These are phyloP conservation scores for Echinarachnius parma DNA, from an alignment of 53 echinoderm and acorn worm genomes.

Conservation along the genomic window DNA sequence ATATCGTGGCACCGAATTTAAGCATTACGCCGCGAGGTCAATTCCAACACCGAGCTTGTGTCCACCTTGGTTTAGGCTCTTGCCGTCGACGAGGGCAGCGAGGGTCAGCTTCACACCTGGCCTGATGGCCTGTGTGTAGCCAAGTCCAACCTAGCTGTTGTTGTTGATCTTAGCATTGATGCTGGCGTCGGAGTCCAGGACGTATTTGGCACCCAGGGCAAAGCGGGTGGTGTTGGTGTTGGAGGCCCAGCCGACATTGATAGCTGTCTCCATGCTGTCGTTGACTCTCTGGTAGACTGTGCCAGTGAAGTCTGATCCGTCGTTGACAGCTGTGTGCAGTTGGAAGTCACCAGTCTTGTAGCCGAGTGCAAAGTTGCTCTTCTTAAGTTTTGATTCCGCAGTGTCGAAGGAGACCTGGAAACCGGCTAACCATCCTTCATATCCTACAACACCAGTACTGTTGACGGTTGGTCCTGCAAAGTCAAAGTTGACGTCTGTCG, in stretches of 20 bases:
- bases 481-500: slow-evolving; percentile 94
- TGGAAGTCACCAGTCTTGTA: slow-evolving; percentile 99
- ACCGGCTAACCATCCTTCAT: slow-evolving; percentile 99
- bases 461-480: slow-evolving; percentile 97
- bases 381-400: slow-evolving; percentile 93
- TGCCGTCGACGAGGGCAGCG: slow-evolving; percentile 94
- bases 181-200: slow-evolving; percentile 85
- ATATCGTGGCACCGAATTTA: too few relatives aligned
- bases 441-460: slow-evolving; percentile 92
- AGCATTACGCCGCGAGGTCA: slow-evolving; percentile 87
- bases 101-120: slow-evolving; percentile 94
- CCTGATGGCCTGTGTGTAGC: slow-evolving; percentile 93
- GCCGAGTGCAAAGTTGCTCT: slow-evolving; percentile 95
- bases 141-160: slow-evolving; percentile 95
- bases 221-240: slow-evolving; percentile 94
- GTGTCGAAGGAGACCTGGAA: slow-evolving; percentile 97
- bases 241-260: slow-evolving; percentile 97
- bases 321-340: slow-evolving; percentile 92
- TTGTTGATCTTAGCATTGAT: slow-evolving; percentile 97
- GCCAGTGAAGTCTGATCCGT: slow-evolving; percentile 92
- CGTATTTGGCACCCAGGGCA: slow-evolving; percentile 92
- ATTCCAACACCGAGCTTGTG: slow-evolving; percentile 97
- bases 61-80: slow-evolving; percentile 98
- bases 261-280: slow-evolving; percentile 85
- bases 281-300: slow-evolving; percentile 96